Percentiles rank a stretch among this genome's conserved stretches.
Conservation (phyloP, 1,140 invertebrate species). For the Rhynchophorus ferrugineus region DNA sequence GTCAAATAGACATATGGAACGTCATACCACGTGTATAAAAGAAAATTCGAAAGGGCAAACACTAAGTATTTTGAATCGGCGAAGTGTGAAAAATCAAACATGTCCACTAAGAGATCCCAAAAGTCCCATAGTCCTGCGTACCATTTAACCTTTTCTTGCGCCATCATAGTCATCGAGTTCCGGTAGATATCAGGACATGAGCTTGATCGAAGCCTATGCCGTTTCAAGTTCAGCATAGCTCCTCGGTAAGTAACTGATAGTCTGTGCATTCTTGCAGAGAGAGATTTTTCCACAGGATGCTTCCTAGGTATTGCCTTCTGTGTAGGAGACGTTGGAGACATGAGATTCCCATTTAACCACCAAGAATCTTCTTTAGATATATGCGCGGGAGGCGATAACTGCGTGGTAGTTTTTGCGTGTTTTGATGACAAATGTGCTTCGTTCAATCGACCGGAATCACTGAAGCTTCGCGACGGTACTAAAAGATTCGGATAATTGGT, state of each 20-base stretch:
- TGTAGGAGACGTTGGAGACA: slow-evolving; percentile 38
- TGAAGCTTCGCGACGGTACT: slow-evolving; percentile 61
- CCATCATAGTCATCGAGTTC: slow-evolving; percentile 81
- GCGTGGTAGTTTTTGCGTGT: slow-evolving; percentile 33
- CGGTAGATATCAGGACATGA: slow-evolving; percentile 83
- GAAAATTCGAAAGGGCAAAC: slow-evolving; percentile 77
- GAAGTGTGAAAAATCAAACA: slow-evolving; percentile 75
- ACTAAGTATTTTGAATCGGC: slow-evolving; percentile 65
- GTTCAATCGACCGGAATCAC: slow-evolving; percentile 54
- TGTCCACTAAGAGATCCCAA: slow-evolving; percentile 62
- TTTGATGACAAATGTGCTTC: slow-evolving; percentile 27
- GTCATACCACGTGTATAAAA: slow-evolving; percentile 83
- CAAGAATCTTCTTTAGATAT: slow-evolving; percentile 46
- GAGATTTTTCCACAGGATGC: slow-evolving; percentile 57
- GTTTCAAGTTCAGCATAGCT: slow-evolving; percentile 77
- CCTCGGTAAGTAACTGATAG: slow-evolving; percentile 76
- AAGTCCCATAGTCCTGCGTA: slow-evolving; percentile 66
- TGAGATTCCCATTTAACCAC: slow-evolving; percentile 45
- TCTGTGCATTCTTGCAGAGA: slow-evolving; percentile 61
- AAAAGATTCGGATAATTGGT: slow-evolving; percentile 68
- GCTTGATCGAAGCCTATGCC: slow-evolving; percentile 71
- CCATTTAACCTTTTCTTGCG: slow-evolving; percentile 66
- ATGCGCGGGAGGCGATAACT: slow-evolving; percentile 33
- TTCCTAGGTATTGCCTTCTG: slow-evolving; percentile 39
- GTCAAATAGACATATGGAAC: slow-evolving; percentile 81